A percentile compares a stretch with the other conserved stretches of the same genome.
phyloP scores from a whole-genome alignment of 2,888 invertebrate species.

The Drosophila infuscata region DNA sequence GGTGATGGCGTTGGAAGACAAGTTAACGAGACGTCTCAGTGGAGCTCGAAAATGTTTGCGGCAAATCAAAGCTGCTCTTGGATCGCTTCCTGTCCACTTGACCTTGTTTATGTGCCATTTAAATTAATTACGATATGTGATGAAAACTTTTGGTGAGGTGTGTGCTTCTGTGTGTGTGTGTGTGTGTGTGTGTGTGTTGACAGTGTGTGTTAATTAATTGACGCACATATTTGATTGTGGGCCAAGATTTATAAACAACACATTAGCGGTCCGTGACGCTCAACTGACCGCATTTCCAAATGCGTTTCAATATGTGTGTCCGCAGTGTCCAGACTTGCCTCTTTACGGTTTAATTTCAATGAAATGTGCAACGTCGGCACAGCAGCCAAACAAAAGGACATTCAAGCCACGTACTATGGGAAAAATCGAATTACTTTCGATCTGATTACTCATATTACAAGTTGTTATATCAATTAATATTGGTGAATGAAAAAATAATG shows the following conservation, averaged over 20 bases:
- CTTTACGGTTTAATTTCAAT: conserved; percentile 61
- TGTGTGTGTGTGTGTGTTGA: conserved; percentile 10
- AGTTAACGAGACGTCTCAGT: conserved; percentile 72
- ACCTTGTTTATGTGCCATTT: conserved; percentile 64
- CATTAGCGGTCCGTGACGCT: conserved; percentile 42
- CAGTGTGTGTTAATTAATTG: conserved; percentile 64
- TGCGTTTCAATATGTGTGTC: conserved; percentile 46
- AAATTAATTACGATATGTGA: conserved; percentile 76
- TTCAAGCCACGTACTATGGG: conserved; percentile 22
- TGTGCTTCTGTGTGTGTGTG: conserved; percentile 9
- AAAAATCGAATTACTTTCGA: neutral
- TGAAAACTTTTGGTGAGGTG: conserved; percentile 61
- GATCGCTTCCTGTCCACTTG: conserved; percentile 22
- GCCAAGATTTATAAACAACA: conserved; percentile 65
- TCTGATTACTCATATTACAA: too few species aligned
- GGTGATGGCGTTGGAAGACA: conserved; percentile 40
- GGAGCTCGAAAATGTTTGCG: conserved; percentile 69
- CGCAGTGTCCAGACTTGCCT: conserved; percentile 41
- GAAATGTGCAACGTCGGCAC: conserved; percentile 48
- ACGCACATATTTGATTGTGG: conserved; percentile 69
- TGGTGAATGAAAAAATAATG: too few species aligned
- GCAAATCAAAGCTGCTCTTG: conserved; percentile 65
- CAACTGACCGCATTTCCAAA: conserved; percentile 51
- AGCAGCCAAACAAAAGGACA: conserved; percentile 38
- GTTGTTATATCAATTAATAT: too few species aligned